Evolutionary conservation across 2,797 vertebrate species (phyloP), one percentile per base, ranked within the genome.

Genomic region (Carapus acus): DNA sequence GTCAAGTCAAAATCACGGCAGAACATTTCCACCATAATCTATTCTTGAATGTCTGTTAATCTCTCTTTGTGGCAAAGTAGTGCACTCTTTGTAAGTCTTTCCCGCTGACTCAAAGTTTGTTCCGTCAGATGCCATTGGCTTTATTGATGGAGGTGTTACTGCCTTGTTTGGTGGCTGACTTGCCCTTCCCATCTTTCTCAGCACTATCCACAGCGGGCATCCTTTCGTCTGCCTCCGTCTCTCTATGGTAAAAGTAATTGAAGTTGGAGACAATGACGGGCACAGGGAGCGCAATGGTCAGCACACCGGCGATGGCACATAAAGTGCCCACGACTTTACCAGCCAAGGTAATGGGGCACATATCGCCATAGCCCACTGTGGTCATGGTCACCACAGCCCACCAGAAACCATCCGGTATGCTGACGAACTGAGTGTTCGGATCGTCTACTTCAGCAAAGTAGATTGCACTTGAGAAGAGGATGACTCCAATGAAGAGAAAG

Each of bases 381-480:
- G 96, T 98, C 95, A 98, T 98, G 18, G 95, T 98, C 15, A 98
- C 94, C 61, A 98, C 94, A 0, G 96, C 95, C 96, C 96, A 98
- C 96, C 96, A 98, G 84, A 98, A 98, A 14, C 92, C 95, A 1
- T 98, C 94, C 0, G 95, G 96, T 55, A 99, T 99, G 85, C 96
- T 99, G 43, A 91, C 88, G 76, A 99, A 98, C 47, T 97, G 95
- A 2, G 94, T 96, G 63, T 90, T 88, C 0, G 94, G 93, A 39
- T 98, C 95, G 0, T 98, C 96, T 8, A 93, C 96, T 41, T 98
- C 95, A 0, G 92, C 94, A 1, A 98, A 98, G 82, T 94, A 98
- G 62, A 96, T 89, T 0, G 94, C 94, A 2, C 94, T 98, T 74
- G 95, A 97, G 83, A 97, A 98, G 42, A 95, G 90, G 69, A 97